These are phyloP conservation scores for Dromiciops gliroides DNA, from an alignment of 2,113 vertebrate species.

Conservation along the genomic window DNA sequence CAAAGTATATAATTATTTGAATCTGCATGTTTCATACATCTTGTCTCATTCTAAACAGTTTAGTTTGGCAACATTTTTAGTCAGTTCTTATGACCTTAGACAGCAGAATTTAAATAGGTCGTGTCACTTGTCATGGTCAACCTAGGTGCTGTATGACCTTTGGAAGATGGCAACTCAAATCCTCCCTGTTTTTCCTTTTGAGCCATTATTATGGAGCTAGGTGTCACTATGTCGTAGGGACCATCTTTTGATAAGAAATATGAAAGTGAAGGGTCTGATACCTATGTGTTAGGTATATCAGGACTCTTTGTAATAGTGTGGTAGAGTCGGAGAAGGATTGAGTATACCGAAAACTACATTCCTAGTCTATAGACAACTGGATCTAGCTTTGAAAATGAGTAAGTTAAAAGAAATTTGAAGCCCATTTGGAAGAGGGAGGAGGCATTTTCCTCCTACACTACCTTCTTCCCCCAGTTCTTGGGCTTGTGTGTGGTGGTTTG, in stretches of 20 bases:
- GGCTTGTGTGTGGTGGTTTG: slow-evolving; percentile 28
- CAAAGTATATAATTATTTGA: not conserved
- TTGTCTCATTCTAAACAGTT: slow-evolving; percentile 13
- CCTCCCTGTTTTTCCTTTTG: slow-evolving; percentile 44
- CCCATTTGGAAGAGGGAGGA: not conserved
- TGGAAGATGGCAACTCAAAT: slow-evolving; percentile 41
- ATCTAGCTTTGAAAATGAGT: slow-evolving; percentile 14
- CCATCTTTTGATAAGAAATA: not conserved
- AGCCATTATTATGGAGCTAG: slow-evolving; percentile 57
- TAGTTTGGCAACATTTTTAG: not conserved
- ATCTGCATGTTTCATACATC: not conserved
- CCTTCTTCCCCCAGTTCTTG: not conserved
- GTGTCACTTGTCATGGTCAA: slow-evolving; percentile 47
- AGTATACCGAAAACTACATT: slow-evolving; percentile 1
- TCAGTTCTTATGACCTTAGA: slow-evolving; percentile 19
- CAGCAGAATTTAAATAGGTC: slow-evolving; percentile 35
- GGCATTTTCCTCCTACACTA: not conserved
- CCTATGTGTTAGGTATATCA: not conserved
- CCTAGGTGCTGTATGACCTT: slow-evolving; percentile 24
- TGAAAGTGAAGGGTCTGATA: not conserved
- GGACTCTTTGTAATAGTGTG: not conserved
- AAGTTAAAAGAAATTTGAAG: slow-evolving; percentile 38
- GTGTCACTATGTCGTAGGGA: slow-evolving; percentile 64
- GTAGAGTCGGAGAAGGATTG: not conserved
- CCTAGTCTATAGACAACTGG: not conserved